Evolutionary conservation across 2,888 invertebrate genomes (phyloP).

Genomic region (Choreutis nemorana): DNA sequence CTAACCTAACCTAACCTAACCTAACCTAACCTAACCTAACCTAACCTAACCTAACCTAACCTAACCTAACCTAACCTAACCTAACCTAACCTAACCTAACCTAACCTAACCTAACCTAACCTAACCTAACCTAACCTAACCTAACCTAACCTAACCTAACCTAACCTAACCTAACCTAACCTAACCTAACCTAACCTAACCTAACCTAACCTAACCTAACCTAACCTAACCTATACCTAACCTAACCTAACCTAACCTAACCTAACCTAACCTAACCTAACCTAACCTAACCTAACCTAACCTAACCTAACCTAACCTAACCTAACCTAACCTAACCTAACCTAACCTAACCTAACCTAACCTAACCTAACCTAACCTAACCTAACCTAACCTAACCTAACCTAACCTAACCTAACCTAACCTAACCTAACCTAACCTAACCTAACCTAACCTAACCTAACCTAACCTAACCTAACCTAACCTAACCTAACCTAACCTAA

Average conservation of each 20-base stretch:
- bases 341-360: slow-evolving; percentile 6
- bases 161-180: slow-evolving; percentile 6
- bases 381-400: slow-evolving; percentile 6
- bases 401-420: slow-evolving; percentile 6
- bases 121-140: slow-evolving; percentile 6
- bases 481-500: slow-evolving; percentile 6
- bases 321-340: slow-evolving; percentile 6
- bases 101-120: slow-evolving; percentile 6
- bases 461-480: slow-evolving; percentile 6
- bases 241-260: slow-evolving; percentile 6
- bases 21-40: slow-evolving; percentile 6
- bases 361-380: slow-evolving; percentile 6
- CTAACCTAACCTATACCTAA: too few relatives aligned
- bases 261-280: slow-evolving; percentile 6
- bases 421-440: slow-evolving; percentile 6
- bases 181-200: slow-evolving; percentile 6
- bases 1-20: slow-evolving; percentile 6
- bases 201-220: slow-evolving; percentile 6
- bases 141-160: slow-evolving; percentile 6
- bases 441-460: slow-evolving; percentile 6
- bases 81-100: slow-evolving; percentile 6
- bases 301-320: slow-evolving; percentile 6
- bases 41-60: slow-evolving; percentile 6
- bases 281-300: slow-evolving; percentile 6
- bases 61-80: slow-evolving; percentile 6